These are phyloP conservation scores for Dendrocincla fuliginosa DNA, from an alignment of 2,797 vertebrate species.

Conservation along the genomic window DNA sequence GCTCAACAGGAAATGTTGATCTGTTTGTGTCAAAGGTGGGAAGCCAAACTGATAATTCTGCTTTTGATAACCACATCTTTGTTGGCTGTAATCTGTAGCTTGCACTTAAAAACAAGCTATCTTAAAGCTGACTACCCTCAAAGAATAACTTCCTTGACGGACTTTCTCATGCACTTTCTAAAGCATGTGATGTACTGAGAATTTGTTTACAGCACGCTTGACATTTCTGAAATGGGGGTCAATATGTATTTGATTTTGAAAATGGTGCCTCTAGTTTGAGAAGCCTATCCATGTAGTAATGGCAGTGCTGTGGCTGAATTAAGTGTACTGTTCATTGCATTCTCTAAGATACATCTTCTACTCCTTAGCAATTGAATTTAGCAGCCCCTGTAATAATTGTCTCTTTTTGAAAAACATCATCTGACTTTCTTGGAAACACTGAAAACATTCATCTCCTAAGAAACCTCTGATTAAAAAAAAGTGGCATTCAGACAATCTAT, in stretches of 20 bases:
- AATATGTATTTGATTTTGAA: constrained; percentile 33
- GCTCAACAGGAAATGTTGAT: not conserved
- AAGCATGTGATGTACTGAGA: not conserved
- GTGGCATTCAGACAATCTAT: not conserved
- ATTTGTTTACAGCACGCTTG: not conserved
- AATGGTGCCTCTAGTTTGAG: not conserved
- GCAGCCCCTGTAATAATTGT: not conserved
- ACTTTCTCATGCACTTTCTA: not conserved
- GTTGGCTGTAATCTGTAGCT: not conserved
- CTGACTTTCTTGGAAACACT: not conserved
- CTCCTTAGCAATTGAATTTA: not conserved
- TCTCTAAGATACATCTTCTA: not conserved
- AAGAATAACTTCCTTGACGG: not conserved
- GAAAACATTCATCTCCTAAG: not conserved
- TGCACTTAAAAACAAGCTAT: not conserved
- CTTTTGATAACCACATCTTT: not conserved
- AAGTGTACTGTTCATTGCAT: not conserved
- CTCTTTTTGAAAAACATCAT: not conserved
- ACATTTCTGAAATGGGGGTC: constrained; percentile 10
- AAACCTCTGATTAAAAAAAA: not conserved
- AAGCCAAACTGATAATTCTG: not conserved
- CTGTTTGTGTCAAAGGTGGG: not conserved
- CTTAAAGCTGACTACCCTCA: not conserved
- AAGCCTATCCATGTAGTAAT: not conserved
- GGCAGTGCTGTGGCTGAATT: not conserved